Base-by-base conservation (phyloP, 2,797 vertebrate species). In the Acanthopagrus latus region DNA sequence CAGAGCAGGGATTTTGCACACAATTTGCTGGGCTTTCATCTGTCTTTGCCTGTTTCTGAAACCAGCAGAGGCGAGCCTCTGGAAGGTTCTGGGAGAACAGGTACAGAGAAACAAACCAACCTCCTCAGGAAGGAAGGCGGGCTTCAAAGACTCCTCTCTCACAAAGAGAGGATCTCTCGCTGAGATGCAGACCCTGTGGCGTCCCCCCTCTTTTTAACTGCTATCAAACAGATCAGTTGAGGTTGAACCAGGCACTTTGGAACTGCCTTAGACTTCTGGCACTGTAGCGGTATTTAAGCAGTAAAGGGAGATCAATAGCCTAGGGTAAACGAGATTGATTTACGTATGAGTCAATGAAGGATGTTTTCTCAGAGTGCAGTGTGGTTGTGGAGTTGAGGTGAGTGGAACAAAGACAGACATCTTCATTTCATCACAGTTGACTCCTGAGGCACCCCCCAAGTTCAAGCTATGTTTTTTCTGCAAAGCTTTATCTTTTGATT, bases 1-100 rank as follows among this genome's bases (percentile, higher is more conserved):
- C 33, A 33, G 33, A 33, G 33, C 33, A 33, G 33, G 85, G 80
- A 90, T 87, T 91, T 81, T 76, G 78, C 86, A 87, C 84, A 86
- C 78, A 88, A 80, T 87, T 81, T 76, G 80, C 63, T 57, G 60
- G 62, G 83, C 92, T 92, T 92, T 93, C 87, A 92, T 92, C 88
- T 90, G 86, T 77, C 76, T 89, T 83, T 33, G 74, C 60, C 83
- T 68, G 85, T 78, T 72, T 89, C 66, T 85, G 88, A 78, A 78
- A 76, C 59, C 51, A 25, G 72, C 86, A 72, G 81, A 91, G 82
- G 85, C 21, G 86, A 83, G 76, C 81, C 83, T 88, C 71, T 80
- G 69, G 74, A 90, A 87, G 86, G 78, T 87, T 88, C 80, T 81
- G 58, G 71, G 76, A 84, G 86, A 80, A 83, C 88, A 87, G 87